These are phyloP conservation scores for Diglossa cyanea DNA, from an alignment of 2,797 vertebrate genomes.

Conservation along the genomic window DNA sequence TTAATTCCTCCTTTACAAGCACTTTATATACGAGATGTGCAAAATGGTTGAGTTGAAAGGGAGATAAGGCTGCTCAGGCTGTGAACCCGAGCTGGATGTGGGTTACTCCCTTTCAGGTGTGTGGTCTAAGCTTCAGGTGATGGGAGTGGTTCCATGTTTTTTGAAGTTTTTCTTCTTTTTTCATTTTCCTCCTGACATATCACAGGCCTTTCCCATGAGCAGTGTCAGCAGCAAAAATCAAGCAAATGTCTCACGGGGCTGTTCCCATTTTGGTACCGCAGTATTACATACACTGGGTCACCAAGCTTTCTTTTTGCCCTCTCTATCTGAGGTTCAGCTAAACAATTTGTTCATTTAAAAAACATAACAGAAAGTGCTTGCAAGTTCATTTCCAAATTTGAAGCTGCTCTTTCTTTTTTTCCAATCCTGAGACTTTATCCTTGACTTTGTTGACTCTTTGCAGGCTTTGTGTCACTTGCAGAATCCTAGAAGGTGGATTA, in stretches of 20 bases:
- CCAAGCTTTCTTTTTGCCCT: background rate
- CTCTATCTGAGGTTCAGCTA: background rate
- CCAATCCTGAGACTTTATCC: background rate
- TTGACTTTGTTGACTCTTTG: background rate
- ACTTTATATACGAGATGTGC: background rate
- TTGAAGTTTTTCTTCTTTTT: slow-evolving; percentile 32
- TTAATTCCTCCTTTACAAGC: background rate
- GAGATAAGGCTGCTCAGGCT: background rate
- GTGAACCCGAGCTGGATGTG: background rate
- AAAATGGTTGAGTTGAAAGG: background rate
- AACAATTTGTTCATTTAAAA: background rate
- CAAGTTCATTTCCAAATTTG: background rate
- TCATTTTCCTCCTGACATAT: background rate
- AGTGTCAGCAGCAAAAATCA: background rate
- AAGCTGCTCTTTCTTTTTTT: background rate
- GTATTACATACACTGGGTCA: background rate
- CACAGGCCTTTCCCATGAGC: background rate
- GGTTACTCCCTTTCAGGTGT: slow-evolving; percentile 44
- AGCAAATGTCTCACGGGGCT: background rate
- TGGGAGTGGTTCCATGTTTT: slow-evolving; percentile 23
- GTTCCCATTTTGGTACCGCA: background rate
- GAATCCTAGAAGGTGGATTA: background rate
- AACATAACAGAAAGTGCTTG: background rate
- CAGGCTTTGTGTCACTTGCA: background rate
- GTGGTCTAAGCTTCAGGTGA: slow-evolving; percentile 55